These are phyloP conservation scores for Saturnia japonica DNA, from an alignment of 2,888 invertebrate genomes.

Conservation along the genomic window DNA sequence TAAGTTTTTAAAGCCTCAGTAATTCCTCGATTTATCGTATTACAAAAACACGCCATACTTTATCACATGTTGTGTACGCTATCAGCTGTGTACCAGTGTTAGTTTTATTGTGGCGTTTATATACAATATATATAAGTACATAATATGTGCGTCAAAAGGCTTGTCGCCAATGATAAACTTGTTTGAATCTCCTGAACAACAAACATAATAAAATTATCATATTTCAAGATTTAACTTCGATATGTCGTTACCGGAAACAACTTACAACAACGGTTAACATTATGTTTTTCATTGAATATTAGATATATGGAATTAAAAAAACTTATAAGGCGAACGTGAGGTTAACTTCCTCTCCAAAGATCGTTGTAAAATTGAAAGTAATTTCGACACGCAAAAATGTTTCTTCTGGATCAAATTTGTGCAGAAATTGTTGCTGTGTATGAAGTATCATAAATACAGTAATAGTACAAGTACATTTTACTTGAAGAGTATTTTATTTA, in stretches of 20 bases:
- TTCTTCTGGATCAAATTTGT: slow-evolving; percentile 47
- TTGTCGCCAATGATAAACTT: slow-evolving; percentile 37
- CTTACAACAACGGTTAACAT: background rate
- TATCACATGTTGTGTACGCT: slow-evolving; percentile 68
- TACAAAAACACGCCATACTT: slow-evolving; percentile 73
- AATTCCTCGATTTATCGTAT: slow-evolving; percentile 68
- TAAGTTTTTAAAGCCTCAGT: slow-evolving; percentile 40
- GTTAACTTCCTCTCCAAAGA: slow-evolving; percentile 16
- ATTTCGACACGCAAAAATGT: slow-evolving; percentile 47
- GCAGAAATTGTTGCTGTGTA: background rate
- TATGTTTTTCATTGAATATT: background rate
- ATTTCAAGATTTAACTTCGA: background rate
- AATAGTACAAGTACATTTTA: background rate
- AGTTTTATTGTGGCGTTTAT: slow-evolving; percentile 32
- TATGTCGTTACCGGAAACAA: background rate
- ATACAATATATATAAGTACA: slow-evolving; percentile 6
- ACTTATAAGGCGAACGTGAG: background rate
- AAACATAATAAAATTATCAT: background rate
- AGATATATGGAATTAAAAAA: no score
- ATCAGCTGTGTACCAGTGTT: slow-evolving; percentile 57
- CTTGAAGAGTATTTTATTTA: slow-evolving; percentile 18
- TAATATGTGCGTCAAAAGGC: slow-evolving; percentile 30
- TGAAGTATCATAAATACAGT: background rate
- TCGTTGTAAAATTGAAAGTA: slow-evolving; percentile 52
- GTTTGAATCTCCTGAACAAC: slow-evolving; percentile 28